These are phyloP conservation scores for Oxystoma pomonae DNA, from an alignment of 2,888 invertebrate species.

Conservation along the genomic window DNA sequence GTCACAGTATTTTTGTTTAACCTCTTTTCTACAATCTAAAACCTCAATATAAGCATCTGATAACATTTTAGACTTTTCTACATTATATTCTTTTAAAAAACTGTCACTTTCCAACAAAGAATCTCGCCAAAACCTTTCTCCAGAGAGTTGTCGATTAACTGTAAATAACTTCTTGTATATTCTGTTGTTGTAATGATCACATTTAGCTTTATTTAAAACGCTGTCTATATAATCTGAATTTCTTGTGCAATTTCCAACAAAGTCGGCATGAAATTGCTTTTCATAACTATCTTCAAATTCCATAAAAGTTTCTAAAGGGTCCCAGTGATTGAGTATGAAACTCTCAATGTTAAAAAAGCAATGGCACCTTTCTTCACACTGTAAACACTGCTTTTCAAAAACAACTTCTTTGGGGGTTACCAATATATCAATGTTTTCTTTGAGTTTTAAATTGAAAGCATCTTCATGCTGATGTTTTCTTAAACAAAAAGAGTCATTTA, in stretches of 20 bases:
- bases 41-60: conserved; percentile 9
- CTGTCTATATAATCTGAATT: conserved; percentile 25
- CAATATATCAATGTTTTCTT: conserved; percentile 15
- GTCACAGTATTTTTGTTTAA: conserved; percentile 10
- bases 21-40: conserved; percentile 19
- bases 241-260: conserved; percentile 28
- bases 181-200: conserved; percentile 27
- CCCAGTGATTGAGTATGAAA: conserved; percentile 18
- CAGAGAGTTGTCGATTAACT: conserved; percentile 27
- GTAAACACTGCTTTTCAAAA: conserved; percentile 28
- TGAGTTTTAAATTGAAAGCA: conserved; percentile 20
- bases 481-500: conserved; percentile 22
- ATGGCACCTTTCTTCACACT: conserved; percentile 23
- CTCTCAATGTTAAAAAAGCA: conserved; percentile 24
- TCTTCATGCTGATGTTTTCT: conserved; percentile 15
- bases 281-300: conserved; percentile 30
- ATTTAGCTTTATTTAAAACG: conserved; percentile 23
- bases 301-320: conserved; percentile 23
- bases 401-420: conserved; percentile 21
- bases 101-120: conserved; percentile 17
- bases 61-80: conserved; percentile 4
- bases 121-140: conserved; percentile 25
- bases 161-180: conserved; percentile 29
- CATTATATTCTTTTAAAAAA: conserved; percentile 3
- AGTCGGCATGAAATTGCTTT: conserved; percentile 31